Percentiles rank a stretch among this genome's conserved stretches.
These are phyloP conservation scores for Liparis tanakae DNA, from an alignment of 2,797 vertebrate species.

Conservation along the genomic window DNA sequence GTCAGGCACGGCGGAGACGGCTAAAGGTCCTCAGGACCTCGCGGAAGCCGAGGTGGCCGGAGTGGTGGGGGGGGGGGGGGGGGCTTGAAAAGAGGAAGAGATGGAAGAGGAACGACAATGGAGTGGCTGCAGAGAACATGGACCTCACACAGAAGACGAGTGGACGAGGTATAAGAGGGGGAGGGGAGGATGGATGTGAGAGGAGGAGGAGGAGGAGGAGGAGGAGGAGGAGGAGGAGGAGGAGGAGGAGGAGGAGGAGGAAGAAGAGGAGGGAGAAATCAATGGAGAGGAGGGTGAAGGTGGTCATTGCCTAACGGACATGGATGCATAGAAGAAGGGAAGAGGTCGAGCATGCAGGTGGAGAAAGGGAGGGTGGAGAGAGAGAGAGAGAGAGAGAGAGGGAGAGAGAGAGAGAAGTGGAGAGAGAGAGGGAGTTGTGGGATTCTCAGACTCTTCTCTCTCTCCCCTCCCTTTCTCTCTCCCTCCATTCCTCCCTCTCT, in stretches of 20 bases:
- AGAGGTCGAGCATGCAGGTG: conserved; percentile 40
- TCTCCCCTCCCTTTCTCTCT: no score
- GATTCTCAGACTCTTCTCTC: no score
- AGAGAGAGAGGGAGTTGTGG: no score
- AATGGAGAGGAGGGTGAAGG: conserved; percentile 62
- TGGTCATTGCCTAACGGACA: conserved; percentile 70
- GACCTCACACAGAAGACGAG: conserved; percentile 32
- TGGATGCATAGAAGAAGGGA: conserved; percentile 55
- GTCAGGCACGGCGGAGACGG: conserved; percentile 73
- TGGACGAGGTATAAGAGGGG: conserved; percentile 24
- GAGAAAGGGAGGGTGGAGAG: conserved; percentile 28
- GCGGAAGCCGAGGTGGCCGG: conserved; percentile 33
- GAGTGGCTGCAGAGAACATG: conserved; percentile 27
- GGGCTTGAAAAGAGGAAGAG: conserved; percentile 10
- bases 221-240: conserved; percentile 31
- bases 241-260: no score
- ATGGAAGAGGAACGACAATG: conserved; percentile 35
- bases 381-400: no score
- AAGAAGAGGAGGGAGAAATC: conserved; percentile 68
- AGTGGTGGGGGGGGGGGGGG: conserved; percentile 14
- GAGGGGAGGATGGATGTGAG: conserved; percentile 47
- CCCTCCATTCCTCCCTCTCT: no score
- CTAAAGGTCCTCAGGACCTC: conserved; percentile 72
- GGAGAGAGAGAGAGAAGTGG: no score
- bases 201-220: conserved; percentile 55